Evolutionary conservation across 1,140 invertebrate genomes (phyloP), one percentile per base, ranked within the genome.

Genomic region (Pseudomyrmex dendroicus): DNA sequence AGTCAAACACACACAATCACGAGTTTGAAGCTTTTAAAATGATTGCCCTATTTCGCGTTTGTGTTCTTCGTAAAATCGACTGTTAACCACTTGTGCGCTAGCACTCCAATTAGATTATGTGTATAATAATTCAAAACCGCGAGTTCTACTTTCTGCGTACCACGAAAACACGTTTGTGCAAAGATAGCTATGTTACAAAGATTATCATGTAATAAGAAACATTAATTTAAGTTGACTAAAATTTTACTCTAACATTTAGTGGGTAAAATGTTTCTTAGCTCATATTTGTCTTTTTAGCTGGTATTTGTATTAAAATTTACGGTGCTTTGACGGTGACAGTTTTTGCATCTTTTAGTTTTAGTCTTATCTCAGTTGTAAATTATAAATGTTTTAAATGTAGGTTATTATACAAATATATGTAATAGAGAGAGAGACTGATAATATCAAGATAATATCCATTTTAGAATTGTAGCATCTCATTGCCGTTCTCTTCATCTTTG

Each of bases 41-140:
- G 54, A 80, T 80, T 80, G 56, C 20, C n/a, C 46, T 17, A 70
- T 80, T 80, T 70, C 57, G 46, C 46, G 5, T 57, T 64, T 44
- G 7, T 80, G 48, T 70, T 22, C 44, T 80, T 80, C 66, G 44
- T 15, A 66, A 70, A 80, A 50, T 25, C 22, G 5, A 56, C n/a
- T 15, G 15, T 15, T 64, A 70, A 70, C 70, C 68, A 78, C 74
- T 78, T 70, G 44, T 10, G 3, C 44, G 20, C 13, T 48, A 78
- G 20, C 54, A 35, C 54, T 35, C 15, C 13, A 46, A 35, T 61
- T 54, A 35, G 15, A 3, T n/a, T n/a, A n/a, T 22, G 59, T 59
- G 48, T 57, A 57, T 50, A n/a, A 68, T 72, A 15, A 80, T 80
- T 59, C 22, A 59, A 70, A 61, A 54, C 17, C 10, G n/a, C 15